phyloP scores from a whole-genome alignment of 2,797 vertebrate species.

The Cirrhinus molitorella region DNA sequence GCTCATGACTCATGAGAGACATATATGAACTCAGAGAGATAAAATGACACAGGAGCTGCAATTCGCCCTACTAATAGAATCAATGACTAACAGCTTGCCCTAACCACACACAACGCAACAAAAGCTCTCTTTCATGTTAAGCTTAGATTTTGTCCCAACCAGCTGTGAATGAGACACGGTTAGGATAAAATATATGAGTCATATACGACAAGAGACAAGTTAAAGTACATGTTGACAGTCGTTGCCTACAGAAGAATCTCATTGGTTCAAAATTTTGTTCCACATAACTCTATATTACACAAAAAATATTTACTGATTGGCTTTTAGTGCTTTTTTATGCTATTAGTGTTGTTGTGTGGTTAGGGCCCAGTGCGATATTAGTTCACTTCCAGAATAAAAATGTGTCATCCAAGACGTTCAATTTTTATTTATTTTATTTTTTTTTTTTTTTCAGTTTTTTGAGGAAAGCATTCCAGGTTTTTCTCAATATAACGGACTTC shows the following conservation, averaged over 20 bases:
- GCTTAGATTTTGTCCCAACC: neutral
- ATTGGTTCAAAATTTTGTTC: neutral
- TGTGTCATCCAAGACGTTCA: too few species aligned
- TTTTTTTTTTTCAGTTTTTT: too few species aligned
- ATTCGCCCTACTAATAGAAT: neutral
- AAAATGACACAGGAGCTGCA: neutral
- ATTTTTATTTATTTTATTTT: too few species aligned
- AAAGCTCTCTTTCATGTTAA: neutral
- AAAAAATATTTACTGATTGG: neutral
- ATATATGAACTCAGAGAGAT: neutral
- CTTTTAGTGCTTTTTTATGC: neutral
- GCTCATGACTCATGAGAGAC: slow-evolving; percentile 13
- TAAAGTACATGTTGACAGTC: neutral
- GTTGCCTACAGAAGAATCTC: neutral
- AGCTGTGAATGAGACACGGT: neutral
- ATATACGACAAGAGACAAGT: neutral
- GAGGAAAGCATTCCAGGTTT: too few species aligned
- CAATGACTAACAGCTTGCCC: slow-evolving; percentile 1
- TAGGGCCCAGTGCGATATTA: neutral
- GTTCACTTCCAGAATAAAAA: too few species aligned
- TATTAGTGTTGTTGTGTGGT: neutral
- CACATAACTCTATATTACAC: neutral
- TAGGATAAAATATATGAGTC: slow-evolving; percentile 3
- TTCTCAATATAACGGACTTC: too few species aligned
- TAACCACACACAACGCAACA: neutral